phyloP scores from a whole-genome alignment of 2,888 invertebrate species.

The Oasisia sp. region DNA sequence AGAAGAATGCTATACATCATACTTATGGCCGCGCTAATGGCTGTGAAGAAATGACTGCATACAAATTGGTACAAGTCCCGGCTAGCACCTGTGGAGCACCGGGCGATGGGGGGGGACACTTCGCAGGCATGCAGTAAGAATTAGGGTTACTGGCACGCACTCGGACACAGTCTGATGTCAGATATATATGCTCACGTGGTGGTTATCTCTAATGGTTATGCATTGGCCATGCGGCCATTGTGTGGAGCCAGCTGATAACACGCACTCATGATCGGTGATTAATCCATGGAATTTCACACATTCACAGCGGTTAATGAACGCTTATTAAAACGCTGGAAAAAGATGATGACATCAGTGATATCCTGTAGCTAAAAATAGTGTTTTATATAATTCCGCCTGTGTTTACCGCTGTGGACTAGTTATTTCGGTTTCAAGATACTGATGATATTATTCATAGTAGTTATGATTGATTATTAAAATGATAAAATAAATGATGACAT shows the following conservation, averaged over 20 bases:
- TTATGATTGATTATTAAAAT: too few species aligned
- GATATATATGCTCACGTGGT: not conserved
- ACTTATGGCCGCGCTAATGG: not conserved
- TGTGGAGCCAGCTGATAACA: not conserved
- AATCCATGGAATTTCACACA: constrained; percentile 2
- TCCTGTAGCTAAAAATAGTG: not conserved
- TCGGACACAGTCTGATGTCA: not conserved
- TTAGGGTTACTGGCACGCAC: not conserved
- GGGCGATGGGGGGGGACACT: not conserved
- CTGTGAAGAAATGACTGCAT: constrained; percentile 11
- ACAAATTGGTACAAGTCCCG: not conserved
- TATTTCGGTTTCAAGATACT: too few species aligned
- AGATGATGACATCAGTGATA: not conserved
- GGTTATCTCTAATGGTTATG: not conserved
- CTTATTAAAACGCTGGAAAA: not conserved
- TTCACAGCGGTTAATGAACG: not conserved
- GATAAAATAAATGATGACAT: too few species aligned
- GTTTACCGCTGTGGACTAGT: too few species aligned
- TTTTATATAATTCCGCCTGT: too few species aligned
- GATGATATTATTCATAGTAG: too few species aligned
- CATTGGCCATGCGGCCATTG: not conserved
- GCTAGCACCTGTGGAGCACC: not conserved
- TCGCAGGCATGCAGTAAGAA: not conserved
- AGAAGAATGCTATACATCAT: constrained; percentile 17
- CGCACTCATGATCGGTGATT: not conserved